phyloP scores from a whole-genome alignment of 1,140 invertebrate genomes.

The Forficula auricularia region DNA sequence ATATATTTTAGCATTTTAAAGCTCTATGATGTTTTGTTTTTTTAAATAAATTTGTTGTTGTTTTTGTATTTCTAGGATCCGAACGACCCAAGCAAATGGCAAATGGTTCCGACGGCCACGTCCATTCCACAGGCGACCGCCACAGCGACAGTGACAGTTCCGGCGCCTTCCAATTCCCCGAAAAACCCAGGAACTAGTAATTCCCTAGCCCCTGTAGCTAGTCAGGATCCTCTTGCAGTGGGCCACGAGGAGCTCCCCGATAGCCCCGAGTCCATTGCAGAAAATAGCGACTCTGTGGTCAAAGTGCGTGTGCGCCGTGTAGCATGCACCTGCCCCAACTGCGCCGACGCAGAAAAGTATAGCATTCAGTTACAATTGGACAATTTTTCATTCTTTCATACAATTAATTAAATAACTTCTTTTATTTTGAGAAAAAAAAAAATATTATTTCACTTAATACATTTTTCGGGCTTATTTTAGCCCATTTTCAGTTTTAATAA shows the following conservation, averaged over 20 bases:
- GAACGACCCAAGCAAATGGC: conserved; percentile 61
- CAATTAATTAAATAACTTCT: no score
- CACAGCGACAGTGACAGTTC: conserved; percentile 21
- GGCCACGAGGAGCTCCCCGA: conserved; percentile 10
- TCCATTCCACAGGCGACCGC: no score
- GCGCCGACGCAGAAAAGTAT: conserved; percentile 68
- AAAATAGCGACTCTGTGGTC: neutral
- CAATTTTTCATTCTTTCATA: no score
- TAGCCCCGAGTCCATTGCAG: conserved; percentile 12
- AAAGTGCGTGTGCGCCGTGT: conserved; percentile 54
- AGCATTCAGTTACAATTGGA: no score
- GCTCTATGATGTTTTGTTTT: no score
- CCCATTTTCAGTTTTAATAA: no score
- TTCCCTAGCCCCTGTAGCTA: conserved; percentile 10
- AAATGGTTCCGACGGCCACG: conserved; percentile 42
- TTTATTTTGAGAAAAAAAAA: no score
- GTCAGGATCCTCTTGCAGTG: conserved; percentile 14
- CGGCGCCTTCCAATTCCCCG: conserved; percentile 18
- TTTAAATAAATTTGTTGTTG: no score
- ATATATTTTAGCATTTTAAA: no score
- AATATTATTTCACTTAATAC: no score
- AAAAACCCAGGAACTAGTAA: conserved; percentile 13
- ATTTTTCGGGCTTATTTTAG: no score
- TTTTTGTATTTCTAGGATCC: conserved; percentile 46
- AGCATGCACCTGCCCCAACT: conserved; percentile 93